A percentile compares a stretch with the other conserved stretches of the same genome.
phyloP scores from a whole-genome alignment of 2,113 vertebrate species.

The Muntiacus muntjak region DNA sequence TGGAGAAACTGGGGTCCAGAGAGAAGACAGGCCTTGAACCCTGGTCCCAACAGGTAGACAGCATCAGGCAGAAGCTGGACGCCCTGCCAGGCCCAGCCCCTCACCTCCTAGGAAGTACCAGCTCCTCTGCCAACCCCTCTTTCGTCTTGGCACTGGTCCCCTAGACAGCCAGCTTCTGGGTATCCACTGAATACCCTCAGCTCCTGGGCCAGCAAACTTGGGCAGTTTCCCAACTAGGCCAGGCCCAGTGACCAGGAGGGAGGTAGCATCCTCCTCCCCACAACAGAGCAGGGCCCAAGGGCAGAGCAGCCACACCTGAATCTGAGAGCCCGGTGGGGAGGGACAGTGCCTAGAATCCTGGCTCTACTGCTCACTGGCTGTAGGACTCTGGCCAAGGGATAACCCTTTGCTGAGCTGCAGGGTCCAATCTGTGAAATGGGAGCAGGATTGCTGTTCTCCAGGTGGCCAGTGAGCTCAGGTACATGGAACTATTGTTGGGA shows the following conservation, averaged over 20 bases:
- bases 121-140: background rate
- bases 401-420: background rate
- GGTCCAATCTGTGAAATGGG: background rate
- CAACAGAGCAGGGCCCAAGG: background rate
- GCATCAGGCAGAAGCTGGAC: background rate
- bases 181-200: background rate
- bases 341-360: background rate
- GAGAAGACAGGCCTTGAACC: background rate
- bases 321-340: background rate
- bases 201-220: background rate
- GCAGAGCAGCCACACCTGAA: background rate
- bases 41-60: background rate
- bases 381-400: no score
- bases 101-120: background rate
- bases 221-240: background rate
- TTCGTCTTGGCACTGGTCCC: background rate
- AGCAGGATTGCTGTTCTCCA: background rate
- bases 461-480: background rate
- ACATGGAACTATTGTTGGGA: background rate
- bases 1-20: background rate
- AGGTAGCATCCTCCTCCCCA: background rate
- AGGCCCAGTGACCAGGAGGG: background rate
- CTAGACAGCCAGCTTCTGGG: background rate
- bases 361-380: background rate
- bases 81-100: background rate